These are phyloP conservation scores for Megamerina dolium DNA, from an alignment of 2,888 invertebrate genomes.

Conservation along the genomic window DNA sequence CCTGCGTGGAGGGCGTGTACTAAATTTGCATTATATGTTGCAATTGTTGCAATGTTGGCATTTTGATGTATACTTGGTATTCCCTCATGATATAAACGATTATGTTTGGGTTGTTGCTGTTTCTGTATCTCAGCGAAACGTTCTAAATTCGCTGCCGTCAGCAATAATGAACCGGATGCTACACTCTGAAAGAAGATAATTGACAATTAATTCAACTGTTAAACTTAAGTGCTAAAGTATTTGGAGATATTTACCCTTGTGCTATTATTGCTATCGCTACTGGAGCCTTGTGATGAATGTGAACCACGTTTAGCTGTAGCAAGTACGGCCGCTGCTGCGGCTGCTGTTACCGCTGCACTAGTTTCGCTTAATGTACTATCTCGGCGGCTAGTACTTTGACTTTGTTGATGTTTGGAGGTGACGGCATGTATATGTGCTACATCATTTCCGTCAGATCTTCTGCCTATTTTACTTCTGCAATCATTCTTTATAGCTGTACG, in stretches of 20 bases:
- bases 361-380: constrained; percentile 11
- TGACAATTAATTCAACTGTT: not conserved
- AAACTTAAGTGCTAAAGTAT: not conserved
- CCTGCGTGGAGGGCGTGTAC: constrained; percentile 23
- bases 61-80: constrained; percentile 9
- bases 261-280: constrained; percentile 67
- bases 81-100: constrained; percentile 24
- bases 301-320: constrained; percentile 51
- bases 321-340: constrained; percentile 22
- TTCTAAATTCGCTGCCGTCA: constrained; percentile 70
- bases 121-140: constrained; percentile 55
- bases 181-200: constrained; percentile 58
- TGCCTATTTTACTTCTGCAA: no score
- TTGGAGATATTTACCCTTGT: constrained; percentile 65
- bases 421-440: not conserved
- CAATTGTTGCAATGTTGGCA: constrained; percentile 15
- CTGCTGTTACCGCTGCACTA: constrained; percentile 29
- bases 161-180: constrained; percentile 70
- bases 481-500: not conserved
- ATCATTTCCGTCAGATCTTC: not conserved
- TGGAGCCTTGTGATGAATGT: constrained; percentile 63
- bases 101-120: constrained; percentile 28
- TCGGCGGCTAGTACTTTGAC: not conserved
- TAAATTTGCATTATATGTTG: constrained; percentile 35
- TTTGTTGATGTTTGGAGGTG: not conserved